phyloP scores from a whole-genome alignment of 2,797 vertebrate genomes.

The Urosaurus nigricauda region DNA sequence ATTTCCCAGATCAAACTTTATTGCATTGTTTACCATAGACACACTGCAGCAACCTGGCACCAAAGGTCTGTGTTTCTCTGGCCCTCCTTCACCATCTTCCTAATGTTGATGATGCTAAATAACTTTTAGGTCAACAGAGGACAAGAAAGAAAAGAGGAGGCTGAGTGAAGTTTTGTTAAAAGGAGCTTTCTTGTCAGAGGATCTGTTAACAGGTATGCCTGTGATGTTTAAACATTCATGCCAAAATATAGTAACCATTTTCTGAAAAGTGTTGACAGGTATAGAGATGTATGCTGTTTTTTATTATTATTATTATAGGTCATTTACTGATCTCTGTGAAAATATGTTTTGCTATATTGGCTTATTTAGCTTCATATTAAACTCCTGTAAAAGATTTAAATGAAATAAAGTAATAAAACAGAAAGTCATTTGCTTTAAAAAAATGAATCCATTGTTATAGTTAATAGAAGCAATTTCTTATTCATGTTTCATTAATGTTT shows the following conservation, averaged over 20 bases:
- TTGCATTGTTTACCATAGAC: no score
- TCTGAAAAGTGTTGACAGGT: conserved; percentile 79
- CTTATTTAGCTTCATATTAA: conserved; percentile 44
- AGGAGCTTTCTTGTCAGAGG: no score
- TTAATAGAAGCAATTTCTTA: conserved; percentile 24
- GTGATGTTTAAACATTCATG: conserved; percentile 77
- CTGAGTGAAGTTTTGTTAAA: no score
- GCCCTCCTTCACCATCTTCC: no score
- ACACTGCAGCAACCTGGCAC: no score
- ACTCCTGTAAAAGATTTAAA: conserved; percentile 25
- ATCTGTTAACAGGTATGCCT: not conserved
- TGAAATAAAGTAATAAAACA: conserved; percentile 46
- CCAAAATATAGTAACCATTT: conserved; percentile 77
- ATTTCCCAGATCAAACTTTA: no score
- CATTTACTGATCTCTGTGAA: not conserved
- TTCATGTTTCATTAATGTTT: conserved; percentile 25
- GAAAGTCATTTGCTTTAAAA: conserved; percentile 18
- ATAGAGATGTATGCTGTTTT: conserved; percentile 77
- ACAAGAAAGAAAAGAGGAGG: no score
- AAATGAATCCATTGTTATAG: conserved; percentile 45
- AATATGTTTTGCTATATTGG: conserved; percentile 28
- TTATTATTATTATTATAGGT: not conserved
- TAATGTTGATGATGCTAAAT: no score
- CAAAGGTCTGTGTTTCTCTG: no score
- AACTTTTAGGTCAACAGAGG: no score